Percentiles rank a stretch among this genome's conserved stretches.
Conservation (phyloP, 2,113 vertebrate species). For the Spermophilus dauricus region DNA sequence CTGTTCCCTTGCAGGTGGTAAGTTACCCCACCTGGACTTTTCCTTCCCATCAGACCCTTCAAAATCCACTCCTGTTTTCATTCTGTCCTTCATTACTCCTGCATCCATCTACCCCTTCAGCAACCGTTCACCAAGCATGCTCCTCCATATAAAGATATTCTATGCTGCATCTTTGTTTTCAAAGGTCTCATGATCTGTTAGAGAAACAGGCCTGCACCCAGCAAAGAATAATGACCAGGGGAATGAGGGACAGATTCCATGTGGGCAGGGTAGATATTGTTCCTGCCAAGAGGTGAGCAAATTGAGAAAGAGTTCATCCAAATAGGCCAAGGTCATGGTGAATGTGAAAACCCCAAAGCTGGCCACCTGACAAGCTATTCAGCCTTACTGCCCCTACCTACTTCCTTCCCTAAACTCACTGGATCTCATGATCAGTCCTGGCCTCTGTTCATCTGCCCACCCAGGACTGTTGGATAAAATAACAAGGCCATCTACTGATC, state of each 20-base stretch:
- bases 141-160: not conserved
- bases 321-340: not conserved
- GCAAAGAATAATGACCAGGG: not conserved
- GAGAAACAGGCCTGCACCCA: not conserved
- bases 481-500: not conserved
- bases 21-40: not conserved
- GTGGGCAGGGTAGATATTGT: not conserved
- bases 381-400: not conserved
- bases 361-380: not conserved
- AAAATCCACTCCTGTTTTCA: not conserved
- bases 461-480: not conserved
- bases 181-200: not conserved
- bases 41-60: not conserved
- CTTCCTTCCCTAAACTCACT: not conserved
- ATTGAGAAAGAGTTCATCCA: not conserved
- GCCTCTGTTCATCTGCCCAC: not conserved
- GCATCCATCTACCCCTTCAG: not conserved
- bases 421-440: not conserved
- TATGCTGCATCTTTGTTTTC: not conserved
- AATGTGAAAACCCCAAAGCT: not conserved
- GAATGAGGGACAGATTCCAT: not conserved
- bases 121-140: not conserved
- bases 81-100: not conserved
- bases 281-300: not conserved
- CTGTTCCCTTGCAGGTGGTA: too few relatives aligned